These are phyloP conservation scores for Rhinichthys klamathensis DNA, from an alignment of 2,113 vertebrate genomes.

Conservation along the genomic window DNA sequence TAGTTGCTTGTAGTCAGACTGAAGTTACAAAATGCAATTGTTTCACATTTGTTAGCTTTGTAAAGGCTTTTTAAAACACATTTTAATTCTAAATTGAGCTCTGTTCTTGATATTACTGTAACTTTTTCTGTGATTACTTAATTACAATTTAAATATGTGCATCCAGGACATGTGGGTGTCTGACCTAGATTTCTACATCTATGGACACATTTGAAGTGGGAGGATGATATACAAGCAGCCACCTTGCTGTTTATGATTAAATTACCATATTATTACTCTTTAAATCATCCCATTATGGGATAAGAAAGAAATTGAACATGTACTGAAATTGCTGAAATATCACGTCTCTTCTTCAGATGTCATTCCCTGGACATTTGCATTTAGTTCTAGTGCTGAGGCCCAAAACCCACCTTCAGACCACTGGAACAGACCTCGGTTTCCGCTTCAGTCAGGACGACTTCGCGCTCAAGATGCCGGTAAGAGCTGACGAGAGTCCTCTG, in stretches of 20 bases:
- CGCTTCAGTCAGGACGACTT: slow-evolving; percentile 96
- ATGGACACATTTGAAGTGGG: slow-evolving; percentile 17
- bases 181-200: slow-evolving; percentile 38
- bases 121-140: slow-evolving; percentile 7
- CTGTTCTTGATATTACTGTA: neutral
- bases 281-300: neutral
- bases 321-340: neutral
- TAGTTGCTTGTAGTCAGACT: neutral
- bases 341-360: slow-evolving; percentile 74
- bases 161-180: neutral
- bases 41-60: neutral
- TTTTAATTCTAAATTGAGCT: neutral
- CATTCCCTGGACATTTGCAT: slow-evolving; percentile 93
- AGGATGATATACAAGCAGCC: slow-evolving; percentile 6
- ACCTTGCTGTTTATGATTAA: neutral
- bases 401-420: slow-evolving; percentile 83
- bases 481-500: slow-evolving; percentile 33
- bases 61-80: neutral
- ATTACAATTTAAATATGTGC: neutral
- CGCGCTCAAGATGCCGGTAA: slow-evolving; percentile 91
- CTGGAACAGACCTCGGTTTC: slow-evolving; percentile 92
- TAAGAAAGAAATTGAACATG: neutral
- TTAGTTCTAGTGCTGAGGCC: slow-evolving; percentile 92
- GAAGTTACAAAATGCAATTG: neutral
- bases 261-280: neutral